Evolutionary conservation across 2,888 invertebrate species (phyloP), one percentile per base, ranked within the genome.

Genomic region (Thelaira solivaga): DNA sequence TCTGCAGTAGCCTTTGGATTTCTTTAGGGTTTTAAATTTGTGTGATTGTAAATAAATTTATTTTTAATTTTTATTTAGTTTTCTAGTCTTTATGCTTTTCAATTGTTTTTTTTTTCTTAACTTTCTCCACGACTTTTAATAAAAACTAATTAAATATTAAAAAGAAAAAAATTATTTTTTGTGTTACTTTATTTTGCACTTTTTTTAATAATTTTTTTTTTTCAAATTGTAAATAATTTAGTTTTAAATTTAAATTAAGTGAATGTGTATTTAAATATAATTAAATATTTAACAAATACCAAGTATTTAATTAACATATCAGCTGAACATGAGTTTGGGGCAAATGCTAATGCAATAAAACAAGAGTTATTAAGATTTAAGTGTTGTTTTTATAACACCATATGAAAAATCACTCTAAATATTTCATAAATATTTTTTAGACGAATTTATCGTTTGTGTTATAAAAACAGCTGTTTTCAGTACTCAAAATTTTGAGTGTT

Each of bases 281-380:
- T n/a, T 62, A 36, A 39, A 31, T 62, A 13, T 51, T 36, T 47
- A 31, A 47, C 47, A 71, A 75, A 49, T 69, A 69, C 55, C 55
- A 69, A 75, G 69, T 75, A 62, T 76, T 76, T 64, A 57, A 51
- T 53, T 69, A 51, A 75, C 57, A 75, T n/a, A n/a, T n/a, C n/a
- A n/a, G n/a, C n/a, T n/a, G n/a, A n/a, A n/a, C n/a, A n/a, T n/a
- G n/a, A n/a, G n/a, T n/a, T n/a, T n/a, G n/a, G n/a, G n/a, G n/a
- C n/a, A n/a, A n/a, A n/a, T n/a, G n/a, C n/a, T n/a, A n/a, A n/a
- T n/a, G n/a, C n/a, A n/a, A n/a, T n/a, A n/a, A n/a, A n/a, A n/a
- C n/a, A n/a, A n/a, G n/a, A n/a, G n/a, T n/a, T n/a, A n/a, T n/a
- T n/a, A n/a, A n/a, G n/a, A n/a, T n/a, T n/a, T n/a, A n/a, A n/a